Percentiles rank a stretch among this genome's conserved stretches.
Evolutionary conservation across 1,140 invertebrate species (phyloP).

Genomic region (Bombyx mandarina): DNA sequence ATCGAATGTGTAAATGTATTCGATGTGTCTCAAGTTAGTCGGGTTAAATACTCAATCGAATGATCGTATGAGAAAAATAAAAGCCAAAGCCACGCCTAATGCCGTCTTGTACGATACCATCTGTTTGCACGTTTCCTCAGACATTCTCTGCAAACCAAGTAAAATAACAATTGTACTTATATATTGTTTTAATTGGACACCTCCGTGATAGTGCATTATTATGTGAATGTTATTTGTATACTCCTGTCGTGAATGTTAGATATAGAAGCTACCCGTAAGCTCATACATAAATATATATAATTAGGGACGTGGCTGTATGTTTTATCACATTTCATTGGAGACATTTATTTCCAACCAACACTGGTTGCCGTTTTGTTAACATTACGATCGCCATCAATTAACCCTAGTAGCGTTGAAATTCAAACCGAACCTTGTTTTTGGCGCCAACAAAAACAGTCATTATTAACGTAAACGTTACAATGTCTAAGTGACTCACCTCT

Average conservation of each 20-base stretch:
- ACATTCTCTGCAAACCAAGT: constrained; percentile 84
- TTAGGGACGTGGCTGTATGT: constrained; percentile 7
- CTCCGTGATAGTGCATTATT: too few species aligned
- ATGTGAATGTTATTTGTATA: too few species aligned
- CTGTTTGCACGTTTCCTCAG: constrained; percentile 85
- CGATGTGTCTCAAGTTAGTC: constrained; percentile 55
- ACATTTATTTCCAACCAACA: too few species aligned
- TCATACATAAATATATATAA: background rate
- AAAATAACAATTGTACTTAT: constrained; percentile 43
- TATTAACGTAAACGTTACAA: too few species aligned
- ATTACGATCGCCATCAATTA: too few species aligned
- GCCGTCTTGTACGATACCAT: constrained; percentile 80
- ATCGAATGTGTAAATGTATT: constrained; percentile 44
- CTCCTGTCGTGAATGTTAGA: constrained; percentile 22
- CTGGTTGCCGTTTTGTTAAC: too few species aligned
- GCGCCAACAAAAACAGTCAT: too few species aligned
- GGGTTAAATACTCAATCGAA: constrained; percentile 61
- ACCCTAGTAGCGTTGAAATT: too few species aligned
- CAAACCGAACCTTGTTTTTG: too few species aligned
- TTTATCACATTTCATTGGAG: background rate
- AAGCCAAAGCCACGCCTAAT: constrained; percentile 71
- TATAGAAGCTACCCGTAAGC: background rate
- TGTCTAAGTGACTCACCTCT: constrained; percentile 77
- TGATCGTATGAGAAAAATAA: constrained; percentile 61
- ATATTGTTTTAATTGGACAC: background rate